Percentiles rank a stretch among this genome's conserved stretches.
Conservation (phyloP, 2,797 vertebrate species). For the Eulemur coronatus region DNA sequence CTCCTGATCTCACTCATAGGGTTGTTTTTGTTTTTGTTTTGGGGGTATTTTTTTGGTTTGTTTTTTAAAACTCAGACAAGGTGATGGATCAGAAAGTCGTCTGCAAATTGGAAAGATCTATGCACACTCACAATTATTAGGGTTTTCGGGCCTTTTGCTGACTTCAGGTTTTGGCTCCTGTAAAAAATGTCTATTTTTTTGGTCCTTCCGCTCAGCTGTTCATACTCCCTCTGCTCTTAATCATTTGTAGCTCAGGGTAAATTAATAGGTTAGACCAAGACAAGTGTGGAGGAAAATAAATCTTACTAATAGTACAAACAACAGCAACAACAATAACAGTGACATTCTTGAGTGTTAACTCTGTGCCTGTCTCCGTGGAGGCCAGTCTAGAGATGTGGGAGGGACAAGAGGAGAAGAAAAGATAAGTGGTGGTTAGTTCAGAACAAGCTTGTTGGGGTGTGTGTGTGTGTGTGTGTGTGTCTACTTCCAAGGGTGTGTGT, state of each 20-base stretch:
- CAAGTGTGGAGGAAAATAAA: neutral
- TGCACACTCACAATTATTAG: rapidly evolving
- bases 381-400: neutral
- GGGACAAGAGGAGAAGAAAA: neutral
- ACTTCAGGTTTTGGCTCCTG: neutral
- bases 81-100: neutral
- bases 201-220: neutral
- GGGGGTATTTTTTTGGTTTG: neutral
- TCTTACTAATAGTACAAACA: neutral
- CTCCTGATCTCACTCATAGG: neutral
- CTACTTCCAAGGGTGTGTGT: neutral
- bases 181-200: neutral
- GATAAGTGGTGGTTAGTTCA: neutral
- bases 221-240: neutral
- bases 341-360: too few relatives aligned
- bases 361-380: neutral
- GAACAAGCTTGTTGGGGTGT: rapidly evolving
- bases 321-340: neutral
- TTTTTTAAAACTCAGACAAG: neutral
- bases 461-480: rapidly evolving
- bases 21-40: neutral
- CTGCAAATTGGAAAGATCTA: neutral
- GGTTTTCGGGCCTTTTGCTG: rapidly evolving
- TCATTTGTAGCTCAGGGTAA: neutral
- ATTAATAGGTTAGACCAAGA: neutral